These are phyloP conservation scores for Solenodon paradoxus DNA, from an alignment of 2,113 vertebrate species.

Conservation along the genomic window DNA sequence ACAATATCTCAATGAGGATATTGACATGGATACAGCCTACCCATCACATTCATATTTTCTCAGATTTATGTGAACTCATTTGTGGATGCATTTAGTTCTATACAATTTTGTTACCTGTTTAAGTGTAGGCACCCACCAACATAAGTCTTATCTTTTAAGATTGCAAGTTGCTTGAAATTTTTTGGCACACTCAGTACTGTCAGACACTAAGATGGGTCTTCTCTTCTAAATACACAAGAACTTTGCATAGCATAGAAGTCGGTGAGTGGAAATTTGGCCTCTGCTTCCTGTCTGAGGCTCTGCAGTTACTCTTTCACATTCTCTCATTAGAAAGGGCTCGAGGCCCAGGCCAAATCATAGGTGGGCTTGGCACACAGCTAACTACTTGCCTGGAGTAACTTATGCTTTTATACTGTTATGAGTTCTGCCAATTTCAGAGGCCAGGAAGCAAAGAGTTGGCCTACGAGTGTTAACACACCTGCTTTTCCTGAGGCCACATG, in stretches of 20 bases:
- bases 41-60: neutral
- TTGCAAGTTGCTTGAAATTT: neutral
- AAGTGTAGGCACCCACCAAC: neutral
- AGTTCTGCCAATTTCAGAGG: slow-evolving; percentile 64
- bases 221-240: neutral
- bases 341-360: slow-evolving; percentile 26
- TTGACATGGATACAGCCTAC: neutral
- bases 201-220: neutral
- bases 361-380: slow-evolving; percentile 64
- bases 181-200: neutral
- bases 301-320: neutral
- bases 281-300: slow-evolving; percentile 10
- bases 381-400: slow-evolving; percentile 64
- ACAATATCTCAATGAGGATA: neutral
- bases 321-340: slow-evolving; percentile 51
- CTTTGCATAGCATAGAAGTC: neutral
- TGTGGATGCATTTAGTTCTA: neutral
- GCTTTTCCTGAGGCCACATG: slow-evolving; percentile 55
- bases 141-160: neutral
- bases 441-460: slow-evolving; percentile 42
- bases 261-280: slow-evolving; percentile 21
- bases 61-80: neutral
- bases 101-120: neutral
- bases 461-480: slow-evolving; percentile 40
- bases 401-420: slow-evolving; percentile 15